Percentiles rank a stretch among this genome's conserved stretches.
phyloP scores from a whole-genome alignment of 1,140 invertebrate species.

The Thalassaphorura encarpata region DNA sequence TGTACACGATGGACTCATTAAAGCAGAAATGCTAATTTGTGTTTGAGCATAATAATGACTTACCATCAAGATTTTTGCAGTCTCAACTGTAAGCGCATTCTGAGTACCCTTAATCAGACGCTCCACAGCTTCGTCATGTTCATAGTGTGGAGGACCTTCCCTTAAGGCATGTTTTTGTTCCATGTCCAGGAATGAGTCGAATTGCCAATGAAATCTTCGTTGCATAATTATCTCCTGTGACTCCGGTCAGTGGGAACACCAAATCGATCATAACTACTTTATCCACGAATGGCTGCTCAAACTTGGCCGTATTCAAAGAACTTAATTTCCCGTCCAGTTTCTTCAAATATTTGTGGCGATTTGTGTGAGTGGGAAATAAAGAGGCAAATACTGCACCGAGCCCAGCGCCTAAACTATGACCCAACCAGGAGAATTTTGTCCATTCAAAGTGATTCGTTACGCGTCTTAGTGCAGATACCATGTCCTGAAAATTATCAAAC shows the following conservation, averaged over 20 bases:
- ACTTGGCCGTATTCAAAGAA: too few relatives aligned
- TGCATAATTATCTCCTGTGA: not conserved
- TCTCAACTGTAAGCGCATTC: constrained; percentile 8
- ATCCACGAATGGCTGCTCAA: not conserved
- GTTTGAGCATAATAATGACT: not conserved
- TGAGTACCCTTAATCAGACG: constrained; percentile 16
- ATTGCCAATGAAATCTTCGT: constrained; percentile 7
- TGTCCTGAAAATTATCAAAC: constrained; percentile 17
- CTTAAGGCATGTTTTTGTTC: constrained; percentile 14
- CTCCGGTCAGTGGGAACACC: constrained; percentile 13
- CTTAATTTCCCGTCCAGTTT: too few relatives aligned
- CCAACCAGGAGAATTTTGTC: constrained; percentile 23
- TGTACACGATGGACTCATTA: not conserved
- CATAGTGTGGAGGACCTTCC: constrained; percentile 11
- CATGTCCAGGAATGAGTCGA: not conserved
- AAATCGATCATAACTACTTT: constrained; percentile 19
- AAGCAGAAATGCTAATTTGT: not conserved
- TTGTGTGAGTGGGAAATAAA: constrained; percentile 11
- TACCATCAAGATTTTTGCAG: constrained; percentile 20
- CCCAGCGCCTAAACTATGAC: constrained; percentile 23
- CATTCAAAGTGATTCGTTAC: constrained; percentile 18
- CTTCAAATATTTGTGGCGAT: not conserved
- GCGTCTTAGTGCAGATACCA: constrained; percentile 9
- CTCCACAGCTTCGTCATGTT: constrained; percentile 14
- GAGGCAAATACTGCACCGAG: constrained; percentile 17